Percentiles rank a stretch among this genome's conserved stretches.
Evolutionary conservation across 2,888 invertebrate genomes (phyloP).

Genomic region (Eristalinus sepulchralis): DNA sequence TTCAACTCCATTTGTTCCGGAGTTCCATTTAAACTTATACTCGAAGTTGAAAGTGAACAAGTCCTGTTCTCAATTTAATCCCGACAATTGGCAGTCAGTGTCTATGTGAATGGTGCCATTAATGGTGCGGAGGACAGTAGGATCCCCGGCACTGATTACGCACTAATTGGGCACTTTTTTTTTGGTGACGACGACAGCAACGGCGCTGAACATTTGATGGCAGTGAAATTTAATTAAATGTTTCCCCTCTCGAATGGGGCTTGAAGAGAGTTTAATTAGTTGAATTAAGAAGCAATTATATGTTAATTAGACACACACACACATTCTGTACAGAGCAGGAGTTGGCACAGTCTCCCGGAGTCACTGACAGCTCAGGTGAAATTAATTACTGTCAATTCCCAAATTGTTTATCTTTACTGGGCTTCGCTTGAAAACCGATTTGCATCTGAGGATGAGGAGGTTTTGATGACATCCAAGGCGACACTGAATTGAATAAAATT

Average conservation of each 20-base stretch:
- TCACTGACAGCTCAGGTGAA: background rate
- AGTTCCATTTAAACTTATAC: constrained; percentile 7
- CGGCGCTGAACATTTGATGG: background rate
- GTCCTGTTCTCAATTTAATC: background rate
- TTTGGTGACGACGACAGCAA: background rate
- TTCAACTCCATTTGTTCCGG: background rate
- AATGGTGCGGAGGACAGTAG: background rate
- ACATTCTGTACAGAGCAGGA: background rate
- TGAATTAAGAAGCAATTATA: constrained; percentile 20
- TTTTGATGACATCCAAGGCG: background rate
- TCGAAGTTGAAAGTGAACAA: constrained; percentile 1
- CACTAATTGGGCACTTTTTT: constrained; percentile 16
- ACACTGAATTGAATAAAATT: background rate
- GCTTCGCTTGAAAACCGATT: background rate
- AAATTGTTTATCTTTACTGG: background rate
- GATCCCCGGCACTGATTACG: background rate
- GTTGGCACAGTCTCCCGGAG: background rate
- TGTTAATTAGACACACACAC: constrained; percentile 15
- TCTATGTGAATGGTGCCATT: background rate
- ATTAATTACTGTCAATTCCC: background rate
- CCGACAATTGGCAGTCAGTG: background rate
- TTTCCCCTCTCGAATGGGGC: background rate
- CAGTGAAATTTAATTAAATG: constrained; percentile 37
- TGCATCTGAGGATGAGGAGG: background rate
- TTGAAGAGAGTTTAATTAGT: constrained; percentile 30